Evolutionary conservation across 2,888 invertebrate species (phyloP), one percentile per base, ranked within the genome.

Genomic region (Sminthurides aquaticus): DNA sequence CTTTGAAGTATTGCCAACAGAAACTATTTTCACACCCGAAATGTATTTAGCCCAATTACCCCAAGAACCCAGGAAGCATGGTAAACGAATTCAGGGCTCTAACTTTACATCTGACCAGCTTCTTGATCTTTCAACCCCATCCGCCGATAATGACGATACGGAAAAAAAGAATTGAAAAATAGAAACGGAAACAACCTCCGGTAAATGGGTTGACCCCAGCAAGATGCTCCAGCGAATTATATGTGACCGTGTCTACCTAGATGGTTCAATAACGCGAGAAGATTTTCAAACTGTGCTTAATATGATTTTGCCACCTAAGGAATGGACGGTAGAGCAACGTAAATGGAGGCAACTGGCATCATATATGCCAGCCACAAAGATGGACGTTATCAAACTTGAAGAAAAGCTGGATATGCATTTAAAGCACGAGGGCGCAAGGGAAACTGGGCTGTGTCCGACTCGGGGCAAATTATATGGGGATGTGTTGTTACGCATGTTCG

Each of bases 401-500:
- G 58, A 57, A 2, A 57, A 58, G 24, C 24, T 63, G 57, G 63
- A 63, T 28, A 63, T 52, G 52, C 58, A 63, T 24, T 26, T 63
- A 24, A 63, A 63, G 49, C 63, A 63, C 57, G 20, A 22, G 5
- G 24, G 57, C 25, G 49, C 57, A 18, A 15, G 58, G 11, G 63
- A 63, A 26, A 63, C 63, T 5, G 63, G 63, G 15, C 26, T 63
- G 18, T 63, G 63, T 57, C 63, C 57, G 1, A 27, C 58, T 20
- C 49, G 63, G 15, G 24, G 52, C n/a, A 29, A 58, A 49, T 26
- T 63, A 25, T 63, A 57, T 34, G 15, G 26, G 29, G 2, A 43
- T 60, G 2, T n/a, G n/a, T 64, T 52, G 64, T 58, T 64, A 60
- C 27, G 34, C n/a, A n/a, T n/a, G n/a, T n/a, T n/a, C n/a, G n/a